These are phyloP conservation scores for Tenualosa ilisha DNA, from an alignment of 2,797 vertebrate genomes.

Conservation along the genomic window DNA sequence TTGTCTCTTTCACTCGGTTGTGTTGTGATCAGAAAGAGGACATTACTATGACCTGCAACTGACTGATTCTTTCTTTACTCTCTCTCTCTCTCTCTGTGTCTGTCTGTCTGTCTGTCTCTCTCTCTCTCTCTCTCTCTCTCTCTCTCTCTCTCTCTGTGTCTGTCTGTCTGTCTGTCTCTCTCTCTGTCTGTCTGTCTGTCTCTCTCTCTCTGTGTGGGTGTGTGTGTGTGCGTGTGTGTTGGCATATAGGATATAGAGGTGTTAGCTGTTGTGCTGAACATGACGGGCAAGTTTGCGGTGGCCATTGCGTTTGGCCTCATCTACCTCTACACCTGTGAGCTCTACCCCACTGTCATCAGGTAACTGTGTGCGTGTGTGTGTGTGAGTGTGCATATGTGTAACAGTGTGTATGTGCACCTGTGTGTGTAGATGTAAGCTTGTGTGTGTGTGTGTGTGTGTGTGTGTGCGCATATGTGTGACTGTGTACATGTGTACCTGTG, in stretches of 20 bases:
- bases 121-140: too few species aligned
- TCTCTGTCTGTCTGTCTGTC: too few species aligned
- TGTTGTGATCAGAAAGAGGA: too few species aligned
- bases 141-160: too few species aligned
- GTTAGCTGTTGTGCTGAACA: slow-evolving; percentile 74
- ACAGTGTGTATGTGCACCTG: background rate
- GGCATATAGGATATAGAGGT: slow-evolving; percentile 65
- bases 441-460: background rate
- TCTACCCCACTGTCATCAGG: slow-evolving; percentile 92
- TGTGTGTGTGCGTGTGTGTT: background rate
- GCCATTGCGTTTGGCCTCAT: slow-evolving; percentile 89
- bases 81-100: too few species aligned
- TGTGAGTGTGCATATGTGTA: background rate
- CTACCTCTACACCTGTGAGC: slow-evolving; percentile 91
- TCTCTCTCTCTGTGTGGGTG: slow-evolving; percentile 15
- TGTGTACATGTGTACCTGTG: background rate
- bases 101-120: too few species aligned
- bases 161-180: too few species aligned
- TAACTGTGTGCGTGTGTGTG: slow-evolving; percentile 50
- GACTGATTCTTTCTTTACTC: too few species aligned
- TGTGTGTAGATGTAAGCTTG: background rate
- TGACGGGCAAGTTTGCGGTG: slow-evolving; percentile 89
- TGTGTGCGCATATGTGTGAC: background rate
- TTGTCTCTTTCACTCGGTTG: background rate
- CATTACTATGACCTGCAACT: too few species aligned